Base-by-base conservation (phyloP, 2,888 invertebrate genomes). In the Cecidostiba fungosa region DNA sequence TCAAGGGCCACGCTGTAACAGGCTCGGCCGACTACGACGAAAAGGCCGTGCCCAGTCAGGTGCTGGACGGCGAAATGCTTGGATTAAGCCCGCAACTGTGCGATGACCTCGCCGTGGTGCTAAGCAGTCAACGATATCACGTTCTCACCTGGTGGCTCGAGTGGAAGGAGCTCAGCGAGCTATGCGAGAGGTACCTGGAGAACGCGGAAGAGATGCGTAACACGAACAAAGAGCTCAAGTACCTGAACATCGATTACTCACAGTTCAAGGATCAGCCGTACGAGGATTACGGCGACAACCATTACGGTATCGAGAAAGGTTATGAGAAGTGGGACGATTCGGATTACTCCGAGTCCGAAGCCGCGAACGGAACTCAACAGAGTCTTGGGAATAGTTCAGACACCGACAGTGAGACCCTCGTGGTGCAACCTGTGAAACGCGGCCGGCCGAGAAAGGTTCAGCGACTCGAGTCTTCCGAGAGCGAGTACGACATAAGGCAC, bases 51-150 rank as follows among this genome's bases (percentile, higher is more conserved):
- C 95, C 96, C 62, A 91, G 90, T 85, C 93, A 93, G 74, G 94
- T 95, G 29, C 92, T 95, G n/a, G 95, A 95, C 89, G 95, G 95
- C 16, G 96, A 96, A 89, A 94, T 95, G 23, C 92, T 96, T n/a
- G 96, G 96, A 0, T 94, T 96, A 26, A 95, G 95, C 59, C 93
- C 95, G 0, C 96, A 96, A 86, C 91, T 96, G 50, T 95, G 96
- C 90, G 96, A 96, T 91, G 97, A 97, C 92, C 93, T 97, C 26
- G 95, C 96, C 1, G 96, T 96, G 8, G 94, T 97, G 84, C 93
- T 97, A 23, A 96, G 96, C 77, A 96, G 96, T 89, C 96, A 96
- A 0, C 94, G 97, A 76, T 95, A 96, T 88, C 96, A 96, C 90
- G 95, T 96, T 72, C 94, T 97, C 1, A 96, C 95, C 8, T 97